These are phyloP conservation scores for Mesaphorura yosii DNA, from an alignment of 1,140 invertebrate species.

Conservation along the genomic window DNA sequence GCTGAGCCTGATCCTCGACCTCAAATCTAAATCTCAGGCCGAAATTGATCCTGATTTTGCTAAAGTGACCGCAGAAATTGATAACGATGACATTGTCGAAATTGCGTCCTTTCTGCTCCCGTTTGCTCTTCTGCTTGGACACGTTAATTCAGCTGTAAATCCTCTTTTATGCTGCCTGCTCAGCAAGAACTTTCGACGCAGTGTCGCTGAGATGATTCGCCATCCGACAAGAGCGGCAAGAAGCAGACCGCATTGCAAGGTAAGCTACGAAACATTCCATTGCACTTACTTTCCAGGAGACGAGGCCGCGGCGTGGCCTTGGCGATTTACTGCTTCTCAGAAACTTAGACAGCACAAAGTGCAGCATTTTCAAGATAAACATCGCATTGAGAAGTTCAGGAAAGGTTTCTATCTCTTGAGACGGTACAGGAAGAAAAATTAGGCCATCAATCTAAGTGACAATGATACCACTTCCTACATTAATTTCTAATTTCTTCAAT, in stretches of 20 bases:
- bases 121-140: constrained; percentile 45
- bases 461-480: no score
- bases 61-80: not conserved
- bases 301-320: no score
- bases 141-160: constrained; percentile 73
- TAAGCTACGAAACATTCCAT: not conserved
- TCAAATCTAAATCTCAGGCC: constrained; percentile 38
- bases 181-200: constrained; percentile 70
- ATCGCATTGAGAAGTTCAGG: not conserved
- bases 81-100: constrained; percentile 11
- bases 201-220: constrained; percentile 47
- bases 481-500: no score
- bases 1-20: constrained; percentile 48
- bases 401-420: not conserved
- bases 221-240: constrained; percentile 27
- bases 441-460: not conserved
- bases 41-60: no score
- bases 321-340: no score
- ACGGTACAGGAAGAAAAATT: not conserved
- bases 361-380: not conserved
- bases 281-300: not conserved
- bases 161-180: constrained; percentile 80
- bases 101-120: constrained; percentile 35
- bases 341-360: not conserved
- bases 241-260: constrained; percentile 28